Percentiles rank a stretch among this genome's conserved stretches.
Evolutionary conservation across 2,888 invertebrate genomes (phyloP).

Genomic region (Unio pictorum): DNA sequence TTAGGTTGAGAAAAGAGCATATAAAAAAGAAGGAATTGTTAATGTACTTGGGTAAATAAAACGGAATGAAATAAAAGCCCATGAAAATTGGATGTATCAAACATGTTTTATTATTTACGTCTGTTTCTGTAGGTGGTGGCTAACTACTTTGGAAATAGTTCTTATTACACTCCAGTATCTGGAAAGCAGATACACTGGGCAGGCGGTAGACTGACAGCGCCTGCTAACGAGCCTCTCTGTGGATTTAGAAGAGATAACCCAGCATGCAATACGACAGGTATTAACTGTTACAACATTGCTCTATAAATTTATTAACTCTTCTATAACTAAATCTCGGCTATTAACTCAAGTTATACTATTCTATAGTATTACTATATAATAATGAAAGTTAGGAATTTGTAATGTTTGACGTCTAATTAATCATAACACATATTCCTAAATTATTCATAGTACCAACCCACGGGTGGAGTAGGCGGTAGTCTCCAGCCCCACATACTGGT

Average conservation of each 20-base stretch:
- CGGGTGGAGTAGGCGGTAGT: no score
- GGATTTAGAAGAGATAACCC: conserved; percentile 43
- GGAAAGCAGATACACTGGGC: conserved; percentile 48
- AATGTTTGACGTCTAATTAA: no score
- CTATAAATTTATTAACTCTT: no score
- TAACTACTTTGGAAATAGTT: conserved; percentile 31
- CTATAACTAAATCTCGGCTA: no score
- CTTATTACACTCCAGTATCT: conserved; percentile 28
- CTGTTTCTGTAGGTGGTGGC: conserved; percentile 29
- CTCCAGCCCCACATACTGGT: no score
- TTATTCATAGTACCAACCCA: no score
- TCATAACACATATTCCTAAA: no score
- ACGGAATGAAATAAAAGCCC: background rate
- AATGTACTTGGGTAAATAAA: background rate
- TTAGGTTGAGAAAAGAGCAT: background rate
- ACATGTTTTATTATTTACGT: background rate
- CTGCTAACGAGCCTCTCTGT: conserved; percentile 52
- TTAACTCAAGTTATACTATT: no score
- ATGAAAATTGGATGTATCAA: background rate
- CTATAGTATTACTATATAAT: no score
- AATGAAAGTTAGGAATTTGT: no score
- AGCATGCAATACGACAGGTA: conserved; percentile 36
- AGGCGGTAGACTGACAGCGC: conserved; percentile 33
- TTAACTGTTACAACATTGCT: no score
- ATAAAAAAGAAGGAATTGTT: no score